A percentile compares a stretch with the other conserved stretches of the same genome.
phyloP scores from a whole-genome alignment of 2,113 vertebrate genomes.

The Cisticola juncidis region DNA sequence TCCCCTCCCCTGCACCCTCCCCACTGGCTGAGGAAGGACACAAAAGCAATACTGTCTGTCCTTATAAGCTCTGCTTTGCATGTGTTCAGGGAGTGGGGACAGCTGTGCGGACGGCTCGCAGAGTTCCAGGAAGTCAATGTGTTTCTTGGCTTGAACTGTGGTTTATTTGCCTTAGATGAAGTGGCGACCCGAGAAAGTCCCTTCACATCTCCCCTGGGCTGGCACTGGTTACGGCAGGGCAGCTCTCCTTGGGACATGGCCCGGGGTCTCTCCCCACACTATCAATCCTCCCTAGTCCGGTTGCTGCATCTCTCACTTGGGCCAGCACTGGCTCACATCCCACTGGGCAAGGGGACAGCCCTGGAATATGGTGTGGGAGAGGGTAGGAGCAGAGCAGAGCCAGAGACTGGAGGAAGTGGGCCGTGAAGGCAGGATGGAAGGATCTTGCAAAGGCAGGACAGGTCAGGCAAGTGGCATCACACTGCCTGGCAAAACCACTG shows the following conservation, averaged over 20 bases:
- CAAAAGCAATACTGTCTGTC: slow-evolving; percentile 62
- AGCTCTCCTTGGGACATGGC: not conserved
- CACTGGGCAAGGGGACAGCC: not conserved
- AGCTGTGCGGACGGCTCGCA: slow-evolving; percentile 42
- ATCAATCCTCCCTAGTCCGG: not conserved
- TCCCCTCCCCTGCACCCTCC: not conserved
- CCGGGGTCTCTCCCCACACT: not conserved
- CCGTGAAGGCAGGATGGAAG: not conserved
- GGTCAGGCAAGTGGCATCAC: not conserved
- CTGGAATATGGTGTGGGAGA: not conserved
- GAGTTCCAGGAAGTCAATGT: slow-evolving; percentile 74
- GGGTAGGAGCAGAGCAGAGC: not conserved
- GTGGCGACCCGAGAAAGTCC: slow-evolving; percentile 41
- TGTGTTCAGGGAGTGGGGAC: slow-evolving; percentile 59
- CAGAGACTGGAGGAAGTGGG: not conserved
- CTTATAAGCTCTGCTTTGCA: slow-evolving; percentile 58
- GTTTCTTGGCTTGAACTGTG: slow-evolving; percentile 66
- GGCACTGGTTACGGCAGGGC: not conserved
- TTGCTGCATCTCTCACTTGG: rapidly evolving
- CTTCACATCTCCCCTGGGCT: not conserved
- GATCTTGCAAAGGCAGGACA: not conserved
- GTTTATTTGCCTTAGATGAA: slow-evolving; percentile 65
- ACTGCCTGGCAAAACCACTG: not conserved
- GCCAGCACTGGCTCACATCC: not conserved
- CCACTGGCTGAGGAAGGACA: slow-evolving; percentile 26